Base-by-base conservation (phyloP, 2,797 vertebrate species). In the Aldrovandia affinis region DNA sequence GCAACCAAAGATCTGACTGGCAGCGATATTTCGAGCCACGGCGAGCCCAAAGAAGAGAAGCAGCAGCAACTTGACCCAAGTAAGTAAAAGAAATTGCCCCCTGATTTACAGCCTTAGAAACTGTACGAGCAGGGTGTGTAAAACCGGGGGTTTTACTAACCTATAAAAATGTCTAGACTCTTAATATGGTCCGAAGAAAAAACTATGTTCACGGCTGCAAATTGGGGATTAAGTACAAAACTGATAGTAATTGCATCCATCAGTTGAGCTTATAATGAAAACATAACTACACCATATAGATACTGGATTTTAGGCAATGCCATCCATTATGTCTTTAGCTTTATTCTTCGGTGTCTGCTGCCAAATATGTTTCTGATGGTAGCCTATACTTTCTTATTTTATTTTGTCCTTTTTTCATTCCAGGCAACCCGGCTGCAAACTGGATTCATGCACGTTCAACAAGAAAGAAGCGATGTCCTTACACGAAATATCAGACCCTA, bases 141-240 rank as follows among this genome's bases (percentile, higher is more conserved):
- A 97, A 98, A 98, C 96, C 95, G 94, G 96, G 97, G 97, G 94
- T 99, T 99, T 99, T 99, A 99, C 97, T 97, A 98, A 99, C 97
- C 98, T 97, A 99, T 99, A 98, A 99, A 99, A 98, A 96, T 97
- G 97, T 98, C 97, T 96, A 95, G 95, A 94, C 95, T 95, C 94
- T 95, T 96, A 95, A 94, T 95, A 95, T 91, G 94, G 94, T 94
- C 94, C 92, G 93, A 95, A 95, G 68, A 73, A 94, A 95, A 95
- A 96, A 95, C 94, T 93, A 93, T 92, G 47, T 84, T 92, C 90
- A 91, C 94, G 95, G 93, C 95, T 95, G 96, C 97, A 93, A 95
- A 94, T 55, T 77, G 89, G 86, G 87, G 91, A 90, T 91, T 89
- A 87, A 70, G 84, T 86, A 83, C 83, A 83, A 81, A 86, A 59